Percentiles rank a stretch among this genome's conserved stretches.
Evolutionary conservation across 2,888 invertebrate species (phyloP).

Genomic region (Lycocerus yunnanus): DNA sequence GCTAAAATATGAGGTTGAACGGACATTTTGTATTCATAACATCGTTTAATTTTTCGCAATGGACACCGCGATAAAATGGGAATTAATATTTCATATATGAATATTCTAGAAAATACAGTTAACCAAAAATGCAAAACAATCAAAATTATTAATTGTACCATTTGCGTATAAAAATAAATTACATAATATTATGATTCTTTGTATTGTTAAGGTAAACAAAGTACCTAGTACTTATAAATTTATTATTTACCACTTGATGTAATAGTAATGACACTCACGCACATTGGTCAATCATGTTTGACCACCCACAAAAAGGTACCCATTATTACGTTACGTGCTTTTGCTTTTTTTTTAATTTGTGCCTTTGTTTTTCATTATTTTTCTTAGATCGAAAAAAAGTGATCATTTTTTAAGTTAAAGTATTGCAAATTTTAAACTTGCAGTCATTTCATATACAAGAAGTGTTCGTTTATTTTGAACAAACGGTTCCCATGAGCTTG

Average conservation of each 20-base stretch:
- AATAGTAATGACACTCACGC: background rate
- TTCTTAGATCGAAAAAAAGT: background rate
- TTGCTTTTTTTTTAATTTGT: background rate
- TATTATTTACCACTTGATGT: background rate
- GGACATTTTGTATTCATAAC: conserved; percentile 38
- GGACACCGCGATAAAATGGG: conserved; percentile 37
- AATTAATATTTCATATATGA: conserved; percentile 39
- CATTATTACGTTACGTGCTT: background rate
- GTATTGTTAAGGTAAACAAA: background rate
- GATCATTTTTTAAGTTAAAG: background rate
- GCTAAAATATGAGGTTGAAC: conserved; percentile 29
- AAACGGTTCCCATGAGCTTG: conserved; percentile 3
- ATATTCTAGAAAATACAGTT: conserved; percentile 1
- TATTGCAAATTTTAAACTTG: background rate
- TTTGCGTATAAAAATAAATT: background rate
- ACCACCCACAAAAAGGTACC: background rate
- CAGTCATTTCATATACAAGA: background rate
- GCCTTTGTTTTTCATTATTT: background rate
- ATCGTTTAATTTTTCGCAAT: conserved; percentile 37
- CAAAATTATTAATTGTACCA: background rate
- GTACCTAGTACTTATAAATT: background rate
- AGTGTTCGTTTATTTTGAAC: background rate
- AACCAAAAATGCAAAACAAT: background rate
- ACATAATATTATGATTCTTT: background rate
- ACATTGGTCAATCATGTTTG: background rate